These are phyloP conservation scores for Pitangus sulphuratus DNA, from an alignment of 2,797 vertebrate species.

Conservation along the genomic window DNA sequence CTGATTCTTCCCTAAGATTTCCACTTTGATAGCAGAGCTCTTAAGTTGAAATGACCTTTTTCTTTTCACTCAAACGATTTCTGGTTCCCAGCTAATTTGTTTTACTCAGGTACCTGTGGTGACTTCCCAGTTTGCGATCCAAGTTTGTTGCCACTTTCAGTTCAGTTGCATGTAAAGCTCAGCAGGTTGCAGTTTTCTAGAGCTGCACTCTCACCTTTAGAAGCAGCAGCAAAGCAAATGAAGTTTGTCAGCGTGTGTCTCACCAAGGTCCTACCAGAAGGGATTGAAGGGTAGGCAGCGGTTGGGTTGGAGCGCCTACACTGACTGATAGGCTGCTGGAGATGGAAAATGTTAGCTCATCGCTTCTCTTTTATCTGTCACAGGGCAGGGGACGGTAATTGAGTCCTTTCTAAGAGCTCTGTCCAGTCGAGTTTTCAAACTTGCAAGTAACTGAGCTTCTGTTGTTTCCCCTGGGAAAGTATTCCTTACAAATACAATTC, in stretches of 20 bases:
- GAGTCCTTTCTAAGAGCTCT: not conserved
- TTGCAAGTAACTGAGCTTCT: slow-evolving; percentile 15
- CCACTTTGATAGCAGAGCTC: not conserved
- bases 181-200: not conserved
- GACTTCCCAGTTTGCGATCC: not conserved
- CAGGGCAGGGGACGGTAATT: not conserved
- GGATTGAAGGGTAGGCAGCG: not conserved
- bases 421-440: not conserved
- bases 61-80: not conserved
- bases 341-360: slow-evolving; percentile 35
- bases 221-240: not conserved
- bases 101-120: not conserved
- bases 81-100: not conserved
- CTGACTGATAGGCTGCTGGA: not conserved
- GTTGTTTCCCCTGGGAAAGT: slow-evolving; percentile 54
- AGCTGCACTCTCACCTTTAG: not conserved
- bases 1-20: not conserved
- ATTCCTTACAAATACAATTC: slow-evolving; percentile 58
- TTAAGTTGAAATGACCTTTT: not conserved
- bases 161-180: not conserved
- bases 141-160: not conserved
- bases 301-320: not conserved
- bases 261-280: not conserved
- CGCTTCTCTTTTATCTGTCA: not conserved
- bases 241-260: not conserved